Base-by-base conservation (phyloP, 92 coral and sea anemone genomes). In the Nematostella vectensis region DNA sequence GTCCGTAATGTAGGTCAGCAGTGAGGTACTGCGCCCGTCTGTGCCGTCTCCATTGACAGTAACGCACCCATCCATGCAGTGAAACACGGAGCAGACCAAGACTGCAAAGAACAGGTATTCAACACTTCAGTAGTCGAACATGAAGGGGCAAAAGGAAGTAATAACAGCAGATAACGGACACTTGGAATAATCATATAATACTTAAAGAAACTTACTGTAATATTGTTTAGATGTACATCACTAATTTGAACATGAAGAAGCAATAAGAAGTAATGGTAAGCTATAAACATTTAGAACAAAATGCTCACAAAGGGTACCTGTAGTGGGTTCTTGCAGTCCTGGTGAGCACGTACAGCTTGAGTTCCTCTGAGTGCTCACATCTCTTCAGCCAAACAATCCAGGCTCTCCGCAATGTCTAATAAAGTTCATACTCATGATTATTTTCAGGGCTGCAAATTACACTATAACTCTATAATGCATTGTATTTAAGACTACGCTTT, bases 351-450 rank as follows among this genome's bases (percentile, higher is more conserved):
- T 71, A 68, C 67, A 87, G 78, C 44, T 77, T 88, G 21, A 93
- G 79, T 22, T 93, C 99, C 43, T 93, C 99, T 10, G 93, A 87
- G 50, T 82, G 74, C 33, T 93, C 99, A 74, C 99, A 86, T 16
- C 72, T 56, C 57, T 65, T 86, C 55, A 93, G 36, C 99, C 99
- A 93, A 28, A 74, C 54, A 16, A 17, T 69, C 99, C 99, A 93
- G 11, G 63, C 71, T 27, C 78, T 58, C 42, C 69, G 74, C 44
- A 75, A 60, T 71, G 55, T 71, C 99, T 91, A 57, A 36, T 33
- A n/a, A n/a, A n/a, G n/a, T n/a, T n/a, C n/a, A n/a, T n/a, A n/a
- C n/a, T n/a, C n/a, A n/a, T n/a, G n/a, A n/a, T n/a, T n/a, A n/a
- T n/a, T n/a, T n/a, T n/a, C n/a, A n/a, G n/a, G n/a, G n/a, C n/a